Conservation (phyloP, 2,888 invertebrate genomes). For the Chamaedrilus cognettii region DNA sequence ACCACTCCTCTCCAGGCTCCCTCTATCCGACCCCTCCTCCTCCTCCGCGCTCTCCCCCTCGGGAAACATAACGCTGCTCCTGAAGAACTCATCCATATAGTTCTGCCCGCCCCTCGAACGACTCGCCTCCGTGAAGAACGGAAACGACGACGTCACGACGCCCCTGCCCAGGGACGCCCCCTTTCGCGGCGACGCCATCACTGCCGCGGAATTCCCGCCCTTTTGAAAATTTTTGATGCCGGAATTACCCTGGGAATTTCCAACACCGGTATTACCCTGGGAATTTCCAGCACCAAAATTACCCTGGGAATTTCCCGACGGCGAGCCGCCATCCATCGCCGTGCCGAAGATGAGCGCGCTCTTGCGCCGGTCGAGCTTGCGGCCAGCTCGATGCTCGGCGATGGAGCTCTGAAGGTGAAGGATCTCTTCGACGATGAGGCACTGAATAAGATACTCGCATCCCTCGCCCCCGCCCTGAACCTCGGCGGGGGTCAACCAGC, state of each 20-base stretch:
- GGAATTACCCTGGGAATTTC: background rate
- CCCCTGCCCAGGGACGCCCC: background rate
- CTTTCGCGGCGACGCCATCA: background rate
- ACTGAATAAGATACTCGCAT: conserved; percentile 58
- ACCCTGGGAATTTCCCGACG: background rate
- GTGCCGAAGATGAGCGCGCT: conserved; percentile 4
- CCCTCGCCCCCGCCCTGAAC: conserved; percentile 69
- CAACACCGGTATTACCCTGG: background rate
- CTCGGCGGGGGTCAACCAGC: conserved; percentile 84
- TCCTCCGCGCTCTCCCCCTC: background rate
- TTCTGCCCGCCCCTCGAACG: background rate
- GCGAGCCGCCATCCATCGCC: background rate
- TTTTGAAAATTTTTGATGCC: no score
- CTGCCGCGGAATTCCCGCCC: no score
- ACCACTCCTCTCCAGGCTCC: background rate
- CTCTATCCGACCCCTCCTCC: background rate
- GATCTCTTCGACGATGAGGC: conserved; percentile 59
- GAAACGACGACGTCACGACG: conserved; percentile 11
- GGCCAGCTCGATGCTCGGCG: background rate
- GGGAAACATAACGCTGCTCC: conserved; percentile 1
- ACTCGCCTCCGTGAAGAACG: background rate
- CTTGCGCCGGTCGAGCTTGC: background rate
- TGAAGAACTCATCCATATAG: conserved; percentile 14
- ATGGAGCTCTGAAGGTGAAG: conserved; percentile 33
- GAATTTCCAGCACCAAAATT: background rate